Evolutionary conservation across 2,797 vertebrate genomes (phyloP).

Genomic region (Rhabdophis nuchalis): DNA sequence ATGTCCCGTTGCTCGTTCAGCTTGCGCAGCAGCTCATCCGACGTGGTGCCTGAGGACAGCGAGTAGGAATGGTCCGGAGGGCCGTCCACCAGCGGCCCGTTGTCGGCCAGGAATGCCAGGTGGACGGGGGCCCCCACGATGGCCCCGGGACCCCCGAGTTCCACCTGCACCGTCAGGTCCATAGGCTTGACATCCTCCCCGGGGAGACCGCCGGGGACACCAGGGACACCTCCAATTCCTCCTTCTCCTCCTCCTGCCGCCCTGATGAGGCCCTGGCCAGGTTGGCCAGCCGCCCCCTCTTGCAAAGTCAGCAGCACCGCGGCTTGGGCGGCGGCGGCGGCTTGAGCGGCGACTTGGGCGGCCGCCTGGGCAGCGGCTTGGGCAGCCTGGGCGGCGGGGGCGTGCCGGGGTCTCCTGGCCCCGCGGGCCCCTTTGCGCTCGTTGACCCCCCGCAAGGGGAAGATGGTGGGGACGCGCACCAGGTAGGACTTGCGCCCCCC

Average conservation of each 20-base stretch:
- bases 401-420: constrained; percentile 68
- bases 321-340: constrained; percentile 52
- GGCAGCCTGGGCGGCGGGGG: constrained; percentile 35
- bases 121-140: background rate
- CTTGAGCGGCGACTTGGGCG: background rate
- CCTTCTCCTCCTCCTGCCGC: background rate
- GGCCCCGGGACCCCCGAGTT: constrained; percentile 61
- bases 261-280: constrained; percentile 14
- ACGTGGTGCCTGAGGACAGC: constrained; percentile 90
- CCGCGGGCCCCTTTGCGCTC: constrained; percentile 84
- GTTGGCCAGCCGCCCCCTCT: constrained; percentile 53
- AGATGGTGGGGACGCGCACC: constrained; percentile 90
- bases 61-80: constrained; percentile 90
- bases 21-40: constrained; percentile 89
- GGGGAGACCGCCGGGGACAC: background rate
- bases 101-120: constrained; percentile 48
- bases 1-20: constrained; percentile 96
- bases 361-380: constrained; percentile 41
- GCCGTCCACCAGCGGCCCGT: constrained; percentile 61
- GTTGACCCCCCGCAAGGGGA: constrained; percentile 90
- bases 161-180: constrained; percentile 78
- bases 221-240: background rate
- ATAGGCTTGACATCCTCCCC: constrained; percentile 78
- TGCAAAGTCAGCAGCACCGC: constrained; percentile 65
- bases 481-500: constrained; percentile 94